Percentiles rank a stretch among this genome's conserved stretches.
Evolutionary conservation across 2,888 invertebrate species (phyloP).

Genomic region (Latrodectus hesperus): DNA sequence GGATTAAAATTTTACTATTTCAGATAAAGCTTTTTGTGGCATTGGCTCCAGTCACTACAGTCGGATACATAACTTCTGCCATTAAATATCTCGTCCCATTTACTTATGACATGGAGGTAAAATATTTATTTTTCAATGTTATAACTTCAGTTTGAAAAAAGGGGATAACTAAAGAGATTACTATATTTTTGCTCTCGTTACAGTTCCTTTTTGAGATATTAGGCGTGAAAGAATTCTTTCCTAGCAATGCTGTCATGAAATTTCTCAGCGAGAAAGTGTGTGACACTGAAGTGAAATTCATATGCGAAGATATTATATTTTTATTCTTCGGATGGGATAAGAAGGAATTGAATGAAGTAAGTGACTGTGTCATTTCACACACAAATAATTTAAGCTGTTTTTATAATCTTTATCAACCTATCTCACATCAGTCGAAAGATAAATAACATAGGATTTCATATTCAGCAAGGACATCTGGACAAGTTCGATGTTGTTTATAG

Average conservation of each 20-base stretch:
- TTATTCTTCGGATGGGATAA: slow-evolving; percentile 83
- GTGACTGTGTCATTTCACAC: slow-evolving; percentile 59
- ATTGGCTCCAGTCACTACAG: slow-evolving; percentile 79
- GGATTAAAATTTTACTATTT: slow-evolving; percentile 57
- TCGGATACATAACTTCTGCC: slow-evolving; percentile 81
- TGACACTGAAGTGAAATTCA: slow-evolving; percentile 77
- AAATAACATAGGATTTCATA: no score
- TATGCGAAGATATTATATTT: slow-evolving; percentile 85
- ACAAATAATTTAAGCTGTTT: no score
- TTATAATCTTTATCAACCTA: no score
- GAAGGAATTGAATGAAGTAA: slow-evolving; percentile 81
- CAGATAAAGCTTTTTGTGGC: slow-evolving; percentile 74
- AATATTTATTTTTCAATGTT: not conserved
- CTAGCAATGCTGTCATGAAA: slow-evolving; percentile 80
- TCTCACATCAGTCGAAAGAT: no score
- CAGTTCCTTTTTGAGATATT: slow-evolving; percentile 81
- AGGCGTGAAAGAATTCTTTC: slow-evolving; percentile 84
- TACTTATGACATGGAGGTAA: slow-evolving; percentile 79
- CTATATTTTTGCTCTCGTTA: slow-evolving; percentile 70
- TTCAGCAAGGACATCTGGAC: no score
- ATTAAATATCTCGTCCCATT: slow-evolving; percentile 82
- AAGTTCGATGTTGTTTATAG: no score
- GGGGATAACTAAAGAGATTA: not conserved
- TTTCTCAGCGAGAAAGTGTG: slow-evolving; percentile 44
- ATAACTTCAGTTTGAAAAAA: not conserved